Evolutionary conservation across 2,888 invertebrate genomes (phyloP), one percentile per base, ranked within the genome.

Genomic region (Amphiduros pacificus): DNA sequence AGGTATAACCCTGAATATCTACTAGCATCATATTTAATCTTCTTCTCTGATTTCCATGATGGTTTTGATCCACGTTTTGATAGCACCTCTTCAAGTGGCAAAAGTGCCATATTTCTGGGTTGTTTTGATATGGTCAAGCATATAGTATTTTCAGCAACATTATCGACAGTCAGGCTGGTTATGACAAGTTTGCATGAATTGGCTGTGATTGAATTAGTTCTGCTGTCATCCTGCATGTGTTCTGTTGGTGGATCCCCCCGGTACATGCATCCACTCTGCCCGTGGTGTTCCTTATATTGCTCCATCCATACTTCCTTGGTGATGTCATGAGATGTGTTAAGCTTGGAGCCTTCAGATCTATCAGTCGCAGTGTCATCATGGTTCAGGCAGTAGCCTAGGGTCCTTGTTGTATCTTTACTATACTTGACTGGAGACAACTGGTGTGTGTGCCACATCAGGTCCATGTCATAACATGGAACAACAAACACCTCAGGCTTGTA

Each of bases 401-500:
- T 60, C 76, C 20, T 70, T 72, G 20, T 67, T 24, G 76, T 79
- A 59, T 81, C 81, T 41, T 74, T 66, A 51, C 71, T 70, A 64
- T 81, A 81, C n/a, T 59, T 60, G 4, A 68, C 40, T 26, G 81
- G 81, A 56, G 77, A 76, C 52, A 84, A 79, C 74, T 84, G 83
- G 72, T 85, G 85, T 0, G 83, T 74, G 69, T 85, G 85, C 85
- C 85, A 85, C 4, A 83, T 74, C 29, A 85, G 70, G 67, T 84
- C 84, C 62, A 83, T 83, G 68, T 84, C 85, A 67, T 84, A 84
- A 69, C 84, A 84, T 1, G 85, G 84, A n/a, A 84, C 84, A 32
- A 85, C 71, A 67, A 84, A 83, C 54, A 11, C 40, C 2, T 53
- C 29, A 17, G 29, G 28, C 28, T 50, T 28, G 41, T n/a, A 14